These are phyloP conservation scores for Hyalella azteca DNA, from an alignment of 2,888 invertebrate genomes.

Conservation along the genomic window DNA sequence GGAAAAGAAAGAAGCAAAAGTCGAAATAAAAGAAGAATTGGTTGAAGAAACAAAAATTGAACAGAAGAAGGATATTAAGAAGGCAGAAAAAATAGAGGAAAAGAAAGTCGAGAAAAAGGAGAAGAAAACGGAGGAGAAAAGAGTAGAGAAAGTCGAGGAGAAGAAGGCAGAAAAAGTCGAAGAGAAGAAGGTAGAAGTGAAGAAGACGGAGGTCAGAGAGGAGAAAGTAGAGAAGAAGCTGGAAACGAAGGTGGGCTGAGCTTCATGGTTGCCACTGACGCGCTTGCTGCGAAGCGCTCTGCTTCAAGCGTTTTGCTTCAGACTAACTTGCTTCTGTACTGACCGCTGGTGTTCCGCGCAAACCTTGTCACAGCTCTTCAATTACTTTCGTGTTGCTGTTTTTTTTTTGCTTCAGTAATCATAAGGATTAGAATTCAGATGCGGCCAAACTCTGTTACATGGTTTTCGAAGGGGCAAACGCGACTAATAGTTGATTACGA, in stretches of 20 bases:
- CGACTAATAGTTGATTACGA: too few species aligned
- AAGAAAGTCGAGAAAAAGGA: conserved; percentile 36
- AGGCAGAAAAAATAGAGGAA: conserved; percentile 4
- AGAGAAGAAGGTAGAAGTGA: conserved; percentile 38
- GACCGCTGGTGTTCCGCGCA: too few species aligned
- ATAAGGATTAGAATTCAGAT: too few species aligned
- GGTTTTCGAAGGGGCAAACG: too few species aligned
- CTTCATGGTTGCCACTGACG: background rate
- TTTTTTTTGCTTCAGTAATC: too few species aligned
- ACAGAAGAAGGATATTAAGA: conserved; percentile 26
- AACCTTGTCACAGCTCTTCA: too few species aligned
- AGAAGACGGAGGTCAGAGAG: conserved; percentile 54
- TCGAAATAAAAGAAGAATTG: conserved; percentile 16
- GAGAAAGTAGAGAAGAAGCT: conserved; percentile 43
- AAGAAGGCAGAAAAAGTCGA: conserved; percentile 41
- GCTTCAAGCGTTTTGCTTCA: too few species aligned
- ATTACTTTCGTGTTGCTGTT: too few species aligned
- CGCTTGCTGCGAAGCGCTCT: too few species aligned
- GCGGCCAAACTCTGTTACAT: too few species aligned
- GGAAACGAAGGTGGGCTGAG: conserved; percentile 13
- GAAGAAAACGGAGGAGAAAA: conserved; percentile 10
- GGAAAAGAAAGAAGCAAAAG: conserved; percentile 25
- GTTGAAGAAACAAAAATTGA: conserved; percentile 18
- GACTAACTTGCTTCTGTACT: too few species aligned
- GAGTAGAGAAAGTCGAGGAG: conserved; percentile 28